A percentile compares a stretch with the other conserved stretches of the same genome.
Evolutionary conservation across 2,797 vertebrate genomes (phyloP).

Genomic region (Sebastes nivosus): DNA sequence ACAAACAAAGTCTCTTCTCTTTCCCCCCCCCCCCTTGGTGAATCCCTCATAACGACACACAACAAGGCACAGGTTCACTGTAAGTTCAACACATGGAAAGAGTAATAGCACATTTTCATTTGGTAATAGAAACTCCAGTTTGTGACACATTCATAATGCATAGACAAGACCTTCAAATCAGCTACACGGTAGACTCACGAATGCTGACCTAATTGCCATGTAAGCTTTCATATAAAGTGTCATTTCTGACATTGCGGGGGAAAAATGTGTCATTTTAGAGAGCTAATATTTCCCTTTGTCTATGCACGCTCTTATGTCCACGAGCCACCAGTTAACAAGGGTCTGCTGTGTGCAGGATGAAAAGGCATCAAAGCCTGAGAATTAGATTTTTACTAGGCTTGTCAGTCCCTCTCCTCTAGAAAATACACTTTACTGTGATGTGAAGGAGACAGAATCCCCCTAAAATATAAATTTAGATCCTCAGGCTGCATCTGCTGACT

Average conservation of each 20-base stretch:
- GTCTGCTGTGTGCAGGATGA: not conserved
- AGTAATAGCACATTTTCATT: constrained; percentile 58
- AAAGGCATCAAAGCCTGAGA: not conserved
- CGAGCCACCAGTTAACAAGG: not conserved
- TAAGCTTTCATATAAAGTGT: constrained; percentile 1
- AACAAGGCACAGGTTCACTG: constrained; percentile 46
- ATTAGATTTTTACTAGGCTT: not conserved
- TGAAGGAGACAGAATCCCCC: not conserved
- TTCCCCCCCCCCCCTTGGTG: not conserved
- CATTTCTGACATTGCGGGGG: not conserved
- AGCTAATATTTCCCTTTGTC: constrained; percentile 5
- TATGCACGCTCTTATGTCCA: constrained; percentile 28
- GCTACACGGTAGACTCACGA: not conserved
- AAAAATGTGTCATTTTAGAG: not conserved
- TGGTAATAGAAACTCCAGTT: constrained; percentile 8
- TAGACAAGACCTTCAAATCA: not conserved
- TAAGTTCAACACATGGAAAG: constrained; percentile 35
- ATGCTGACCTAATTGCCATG: not conserved
- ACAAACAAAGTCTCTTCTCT: not conserved
- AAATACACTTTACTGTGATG: not conserved
- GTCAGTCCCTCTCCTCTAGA: not conserved
- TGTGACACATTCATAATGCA: not conserved
- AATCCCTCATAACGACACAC: constrained; percentile 34
- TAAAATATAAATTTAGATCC: not conserved
- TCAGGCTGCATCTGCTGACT: constrained; percentile 15